Evolutionary conservation across 2,113 vertebrate species (phyloP).

Genomic region (Pachyramphus minor): DNA sequence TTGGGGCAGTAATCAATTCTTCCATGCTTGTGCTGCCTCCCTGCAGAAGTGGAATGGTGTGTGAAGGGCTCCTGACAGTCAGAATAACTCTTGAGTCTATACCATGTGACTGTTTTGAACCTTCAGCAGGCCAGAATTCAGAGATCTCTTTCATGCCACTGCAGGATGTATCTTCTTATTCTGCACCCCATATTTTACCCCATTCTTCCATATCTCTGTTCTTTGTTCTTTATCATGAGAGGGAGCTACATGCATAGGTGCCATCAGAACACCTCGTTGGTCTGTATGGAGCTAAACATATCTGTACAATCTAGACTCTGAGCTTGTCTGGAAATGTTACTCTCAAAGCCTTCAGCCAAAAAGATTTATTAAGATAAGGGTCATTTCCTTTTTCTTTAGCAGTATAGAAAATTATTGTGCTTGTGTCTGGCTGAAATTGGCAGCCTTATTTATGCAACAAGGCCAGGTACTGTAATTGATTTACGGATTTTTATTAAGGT

Average conservation of each 20-base stretch:
- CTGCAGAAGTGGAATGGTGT: neutral
- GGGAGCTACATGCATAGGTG: neutral
- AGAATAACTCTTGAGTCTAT: neutral
- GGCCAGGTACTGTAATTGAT: neutral
- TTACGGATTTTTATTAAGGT: neutral
- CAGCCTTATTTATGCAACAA: neutral
- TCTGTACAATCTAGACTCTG: neutral
- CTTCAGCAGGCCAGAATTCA: neutral
- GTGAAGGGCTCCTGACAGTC: neutral
- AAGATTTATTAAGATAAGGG: neutral
- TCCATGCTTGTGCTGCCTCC: neutral
- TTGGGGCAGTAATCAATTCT: neutral
- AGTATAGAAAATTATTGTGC: neutral
- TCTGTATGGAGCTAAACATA: neutral
- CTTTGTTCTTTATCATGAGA: neutral
- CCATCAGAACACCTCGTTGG: neutral
- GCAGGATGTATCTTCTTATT: neutral
- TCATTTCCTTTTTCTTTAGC: neutral
- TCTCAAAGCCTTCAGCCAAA: neutral
- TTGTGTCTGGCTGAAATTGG: neutral
- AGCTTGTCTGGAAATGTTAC: neutral
- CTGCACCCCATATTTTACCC: neutral
- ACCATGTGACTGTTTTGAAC: neutral
- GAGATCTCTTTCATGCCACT: neutral
- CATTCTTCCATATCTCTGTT: neutral